phyloP scores from a whole-genome alignment of 92 coral and sea anemone species.

The Blastomussa wellsi region DNA sequence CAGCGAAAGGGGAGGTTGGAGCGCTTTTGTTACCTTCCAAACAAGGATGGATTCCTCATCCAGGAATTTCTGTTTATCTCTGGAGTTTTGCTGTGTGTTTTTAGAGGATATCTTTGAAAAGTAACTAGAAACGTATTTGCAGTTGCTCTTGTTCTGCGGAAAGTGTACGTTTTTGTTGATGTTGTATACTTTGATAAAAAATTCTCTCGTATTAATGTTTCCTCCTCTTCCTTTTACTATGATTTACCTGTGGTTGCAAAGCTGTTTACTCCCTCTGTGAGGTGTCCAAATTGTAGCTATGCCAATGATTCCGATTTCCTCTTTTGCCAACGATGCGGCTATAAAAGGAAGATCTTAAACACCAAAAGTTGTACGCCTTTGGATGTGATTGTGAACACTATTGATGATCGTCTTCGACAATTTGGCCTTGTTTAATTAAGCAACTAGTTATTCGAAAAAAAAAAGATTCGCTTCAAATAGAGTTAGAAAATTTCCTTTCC shows the following conservation, averaged over 20 bases:
- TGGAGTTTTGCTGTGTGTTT: conserved; percentile 31
- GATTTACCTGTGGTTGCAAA: conserved; percentile 18
- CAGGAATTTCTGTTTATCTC: conserved; percentile 30
- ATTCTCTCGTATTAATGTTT: neutral
- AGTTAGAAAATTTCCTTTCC: conserved; percentile 26
- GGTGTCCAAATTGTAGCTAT: conserved; percentile 45
- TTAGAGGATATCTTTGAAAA: neutral
- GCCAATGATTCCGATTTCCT: conserved; percentile 39
- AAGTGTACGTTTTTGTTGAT: neutral
- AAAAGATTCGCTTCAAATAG: conserved; percentile 15
- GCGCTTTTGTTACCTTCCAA: conserved; percentile 33
- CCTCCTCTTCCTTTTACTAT: neutral
- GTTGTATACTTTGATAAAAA: neutral
- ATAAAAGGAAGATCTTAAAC: conserved; percentile 6
- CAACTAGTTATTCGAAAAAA: conserved; percentile 19
- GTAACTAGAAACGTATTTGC: neutral
- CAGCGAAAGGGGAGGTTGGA: conserved; percentile 11
- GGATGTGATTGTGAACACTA: neutral
- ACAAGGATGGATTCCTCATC: conserved; percentile 33
- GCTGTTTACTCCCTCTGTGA: conserved; percentile 27
- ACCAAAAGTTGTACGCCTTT: neutral
- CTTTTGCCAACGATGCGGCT: conserved; percentile 52
- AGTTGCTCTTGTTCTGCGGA: neutral
- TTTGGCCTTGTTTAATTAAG: neutral
- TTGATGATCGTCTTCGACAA: conserved; percentile 7